Conservation (phyloP, 2,888 invertebrate species). For the Escarpia spicata region DNA sequence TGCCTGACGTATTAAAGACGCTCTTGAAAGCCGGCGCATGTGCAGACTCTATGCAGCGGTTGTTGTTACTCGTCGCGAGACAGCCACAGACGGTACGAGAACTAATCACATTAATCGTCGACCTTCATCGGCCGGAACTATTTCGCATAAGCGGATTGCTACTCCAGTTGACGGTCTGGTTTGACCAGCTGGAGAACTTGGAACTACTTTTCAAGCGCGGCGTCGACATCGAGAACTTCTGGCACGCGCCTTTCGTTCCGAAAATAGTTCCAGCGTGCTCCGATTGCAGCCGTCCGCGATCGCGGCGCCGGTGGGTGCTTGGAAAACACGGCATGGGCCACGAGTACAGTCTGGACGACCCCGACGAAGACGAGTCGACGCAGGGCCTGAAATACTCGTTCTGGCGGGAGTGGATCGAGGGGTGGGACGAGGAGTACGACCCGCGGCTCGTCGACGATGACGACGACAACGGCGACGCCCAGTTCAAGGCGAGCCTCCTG, state of each 20-base stretch:
- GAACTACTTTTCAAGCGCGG: slow-evolving; percentile 31
- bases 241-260: slow-evolving; percentile 36
- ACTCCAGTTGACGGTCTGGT: slow-evolving; percentile 38
- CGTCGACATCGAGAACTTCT: slow-evolving; percentile 35
- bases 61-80: slow-evolving; percentile 33
- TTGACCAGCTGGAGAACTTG: slow-evolving; percentile 32
- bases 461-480: slow-evolving; percentile 33
- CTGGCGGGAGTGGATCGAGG: slow-evolving; percentile 39
- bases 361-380: neutral
- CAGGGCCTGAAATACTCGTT: slow-evolving; percentile 38
- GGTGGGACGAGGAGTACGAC: slow-evolving; percentile 34
- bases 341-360: slow-evolving; percentile 21
- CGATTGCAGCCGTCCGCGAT: neutral
- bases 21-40: slow-evolving; percentile 31
- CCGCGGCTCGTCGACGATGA: neutral
- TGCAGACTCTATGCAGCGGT: slow-evolving; percentile 30
- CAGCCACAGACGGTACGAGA: slow-evolving; percentile 25
- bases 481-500: slow-evolving; percentile 36
- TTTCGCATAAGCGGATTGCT: slow-evolving; percentile 36
- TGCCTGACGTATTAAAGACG: slow-evolving; percentile 28
- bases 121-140: slow-evolving; percentile 27
- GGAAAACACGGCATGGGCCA: neutral
- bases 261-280: slow-evolving; percentile 25
- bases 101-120: slow-evolving; percentile 27
- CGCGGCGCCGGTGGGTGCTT: slow-evolving; percentile 4